Conservation (phyloP, 2,797 vertebrate genomes). For the Leptoclinus maculatus region DNA sequence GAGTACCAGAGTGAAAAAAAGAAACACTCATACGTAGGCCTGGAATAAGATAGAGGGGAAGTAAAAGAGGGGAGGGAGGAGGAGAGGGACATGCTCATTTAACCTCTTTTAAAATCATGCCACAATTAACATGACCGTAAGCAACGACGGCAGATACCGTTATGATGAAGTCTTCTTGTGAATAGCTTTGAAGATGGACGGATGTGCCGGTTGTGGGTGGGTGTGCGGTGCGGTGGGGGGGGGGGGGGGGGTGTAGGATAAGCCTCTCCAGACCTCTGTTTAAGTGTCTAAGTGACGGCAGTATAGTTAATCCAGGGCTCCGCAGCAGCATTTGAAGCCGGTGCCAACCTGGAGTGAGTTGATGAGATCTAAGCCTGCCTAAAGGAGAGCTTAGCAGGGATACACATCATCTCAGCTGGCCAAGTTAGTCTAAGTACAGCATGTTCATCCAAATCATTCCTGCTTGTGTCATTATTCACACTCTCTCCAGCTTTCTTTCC, state of each 20-base stretch:
- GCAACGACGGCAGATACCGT: conserved; percentile 20
- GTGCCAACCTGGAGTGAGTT: conserved; percentile 75
- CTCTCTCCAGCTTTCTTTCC: conserved; percentile 43
- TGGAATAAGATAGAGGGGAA: conserved; percentile 52
- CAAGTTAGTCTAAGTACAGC: conserved; percentile 74
- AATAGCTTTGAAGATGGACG: conserved; percentile 27
- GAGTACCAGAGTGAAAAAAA: conserved; percentile 60
- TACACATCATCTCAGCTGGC: conserved; percentile 74
- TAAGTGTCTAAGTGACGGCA: conserved; percentile 70
- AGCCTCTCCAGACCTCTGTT: conserved; percentile 71
- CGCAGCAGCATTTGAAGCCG: conserved; percentile 63
- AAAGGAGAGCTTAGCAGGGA: conserved; percentile 78
- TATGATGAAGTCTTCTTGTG: conserved; percentile 38
- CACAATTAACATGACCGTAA: conserved; percentile 62
- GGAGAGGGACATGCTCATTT: conserved; percentile 54
- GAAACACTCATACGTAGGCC: conserved; percentile 36
- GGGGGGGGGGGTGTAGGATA: conserved; percentile 26
- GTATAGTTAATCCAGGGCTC: conserved; percentile 69
- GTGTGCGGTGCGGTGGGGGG: not conserved
- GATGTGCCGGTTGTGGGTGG: conserved; percentile 31
- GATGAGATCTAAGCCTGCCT: conserved; percentile 79
- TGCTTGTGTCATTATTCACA: conserved; percentile 70
- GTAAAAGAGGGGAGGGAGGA: conserved; percentile 24
- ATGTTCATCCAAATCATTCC: conserved; percentile 72
- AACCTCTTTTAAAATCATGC: conserved; percentile 65